Conservation (phyloP, 2,888 invertebrate species). For the Sicus ferrugineus region DNA sequence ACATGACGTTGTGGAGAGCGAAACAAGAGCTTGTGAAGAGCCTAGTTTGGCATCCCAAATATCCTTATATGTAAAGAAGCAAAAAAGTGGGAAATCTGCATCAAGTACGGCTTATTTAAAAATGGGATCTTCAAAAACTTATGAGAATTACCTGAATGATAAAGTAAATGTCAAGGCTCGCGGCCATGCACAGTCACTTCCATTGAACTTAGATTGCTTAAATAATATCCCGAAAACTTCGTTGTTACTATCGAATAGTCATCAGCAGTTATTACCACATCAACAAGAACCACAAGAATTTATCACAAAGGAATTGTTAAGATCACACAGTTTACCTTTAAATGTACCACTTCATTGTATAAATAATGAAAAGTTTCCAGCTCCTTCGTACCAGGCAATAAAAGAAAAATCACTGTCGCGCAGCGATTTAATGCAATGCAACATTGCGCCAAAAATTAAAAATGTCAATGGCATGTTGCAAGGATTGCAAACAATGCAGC, state of each 20-base stretch:
- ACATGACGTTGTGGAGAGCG: slow-evolving; percentile 45
- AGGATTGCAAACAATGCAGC: slow-evolving; percentile 69
- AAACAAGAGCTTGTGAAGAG: slow-evolving; percentile 27
- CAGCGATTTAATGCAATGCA: slow-evolving; percentile 63
- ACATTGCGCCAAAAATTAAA: slow-evolving; percentile 36
- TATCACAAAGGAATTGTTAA: slow-evolving; percentile 67
- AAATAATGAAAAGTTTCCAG: slow-evolving; percentile 56
- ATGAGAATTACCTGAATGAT: slow-evolving; percentile 39
- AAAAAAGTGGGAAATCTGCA: slow-evolving; percentile 54
- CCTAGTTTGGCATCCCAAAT: slow-evolving; percentile 49
- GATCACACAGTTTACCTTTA: slow-evolving; percentile 71
- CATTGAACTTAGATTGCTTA: slow-evolving; percentile 40
- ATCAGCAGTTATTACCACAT: slow-evolving; percentile 46
- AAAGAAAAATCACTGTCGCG: slow-evolving; percentile 56
- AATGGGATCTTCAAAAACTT: slow-evolving; percentile 44
- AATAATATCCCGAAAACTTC: slow-evolving; percentile 34
- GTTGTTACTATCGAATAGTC: slow-evolving; percentile 42
- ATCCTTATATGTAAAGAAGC: slow-evolving; percentile 51
- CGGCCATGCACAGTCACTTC: slow-evolving; percentile 47
- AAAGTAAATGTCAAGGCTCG: slow-evolving; percentile 38
- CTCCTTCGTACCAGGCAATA: slow-evolving; percentile 61
- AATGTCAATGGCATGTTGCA: slow-evolving; percentile 43
- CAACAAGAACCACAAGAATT: slow-evolving; percentile 43
- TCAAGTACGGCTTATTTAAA: slow-evolving; percentile 60
- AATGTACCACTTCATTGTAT: slow-evolving; percentile 67